phyloP scores from a whole-genome alignment of 2,888 invertebrate species.

The Listrodromus nycthemerus region DNA sequence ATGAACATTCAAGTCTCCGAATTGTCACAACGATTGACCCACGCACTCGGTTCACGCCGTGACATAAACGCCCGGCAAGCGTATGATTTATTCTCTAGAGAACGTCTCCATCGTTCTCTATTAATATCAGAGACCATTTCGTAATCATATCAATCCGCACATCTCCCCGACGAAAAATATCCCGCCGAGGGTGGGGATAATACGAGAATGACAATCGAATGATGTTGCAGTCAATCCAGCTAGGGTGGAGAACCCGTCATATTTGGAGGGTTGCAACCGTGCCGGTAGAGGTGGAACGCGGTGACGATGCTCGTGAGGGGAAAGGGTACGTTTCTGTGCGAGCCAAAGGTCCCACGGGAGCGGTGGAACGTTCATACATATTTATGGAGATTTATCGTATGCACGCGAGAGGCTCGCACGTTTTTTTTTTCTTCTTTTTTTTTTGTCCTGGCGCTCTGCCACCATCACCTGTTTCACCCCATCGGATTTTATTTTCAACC shows the following conservation, averaged over 20 bases:
- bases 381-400: constrained; percentile 79
- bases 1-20: constrained; percentile 63
- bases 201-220: not conserved
- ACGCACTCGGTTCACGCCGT: constrained; percentile 27
- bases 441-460: constrained; percentile 76
- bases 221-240: constrained; percentile 20
- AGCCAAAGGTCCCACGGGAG: constrained; percentile 69
- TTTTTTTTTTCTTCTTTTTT: constrained; percentile 67
- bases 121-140: not conserved
- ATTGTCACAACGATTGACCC: constrained; percentile 23
- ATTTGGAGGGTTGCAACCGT: constrained; percentile 28
- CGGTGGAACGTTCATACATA: constrained; percentile 77
- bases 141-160: not conserved
- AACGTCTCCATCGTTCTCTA: not conserved
- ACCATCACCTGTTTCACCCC: constrained; percentile 78
- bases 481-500: constrained; percentile 78
- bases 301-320: constrained; percentile 19
- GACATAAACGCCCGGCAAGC: constrained; percentile 8
- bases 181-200: not conserved
- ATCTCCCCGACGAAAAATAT: not conserved
- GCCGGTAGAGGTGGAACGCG: constrained; percentile 20
- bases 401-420: constrained; percentile 72
- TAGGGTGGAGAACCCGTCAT: not conserved
- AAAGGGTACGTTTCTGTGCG: constrained; percentile 51
- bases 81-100: not conserved